A percentile compares a stretch with the other conserved stretches of the same genome.
Evolutionary conservation across 2,797 vertebrate species (phyloP).

Genomic region (Tangara arthus): DNA sequence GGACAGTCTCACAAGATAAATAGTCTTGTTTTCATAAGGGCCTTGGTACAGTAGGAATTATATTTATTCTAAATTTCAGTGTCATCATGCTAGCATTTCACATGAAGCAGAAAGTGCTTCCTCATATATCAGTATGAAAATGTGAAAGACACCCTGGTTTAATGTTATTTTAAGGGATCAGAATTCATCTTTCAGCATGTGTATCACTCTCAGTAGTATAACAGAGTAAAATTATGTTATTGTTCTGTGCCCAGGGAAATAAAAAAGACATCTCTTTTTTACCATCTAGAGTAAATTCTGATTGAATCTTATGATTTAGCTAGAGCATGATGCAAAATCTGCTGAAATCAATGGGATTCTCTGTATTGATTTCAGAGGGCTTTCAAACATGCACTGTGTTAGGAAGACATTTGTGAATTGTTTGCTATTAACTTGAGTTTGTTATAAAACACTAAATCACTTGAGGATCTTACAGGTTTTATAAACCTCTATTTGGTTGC

Average conservation of each 20-base stretch:
- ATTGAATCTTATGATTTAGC: background rate
- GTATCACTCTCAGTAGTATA: background rate
- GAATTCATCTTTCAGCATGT: constrained; percentile 21
- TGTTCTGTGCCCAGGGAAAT: background rate
- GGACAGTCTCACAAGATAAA: constrained; percentile 28
- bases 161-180: constrained; percentile 8
- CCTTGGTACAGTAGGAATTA: background rate
- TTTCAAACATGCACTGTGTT: background rate
- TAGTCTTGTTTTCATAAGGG: background rate
- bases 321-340: background rate
- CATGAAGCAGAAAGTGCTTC: constrained; percentile 36
- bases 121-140: background rate
- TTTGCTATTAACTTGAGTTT: background rate
- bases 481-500: background rate
- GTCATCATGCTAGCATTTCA: background rate
- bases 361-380: background rate
- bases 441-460: background rate
- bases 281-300: background rate
- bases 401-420: background rate
- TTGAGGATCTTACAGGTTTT: background rate
- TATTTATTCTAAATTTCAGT: background rate
- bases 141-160: constrained; percentile 1
- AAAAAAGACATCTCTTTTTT: background rate
- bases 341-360: background rate
- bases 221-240: background rate